Evolutionary conservation across 2,888 invertebrate species (phyloP).

Genomic region (Ormyrus nitidulus): DNA sequence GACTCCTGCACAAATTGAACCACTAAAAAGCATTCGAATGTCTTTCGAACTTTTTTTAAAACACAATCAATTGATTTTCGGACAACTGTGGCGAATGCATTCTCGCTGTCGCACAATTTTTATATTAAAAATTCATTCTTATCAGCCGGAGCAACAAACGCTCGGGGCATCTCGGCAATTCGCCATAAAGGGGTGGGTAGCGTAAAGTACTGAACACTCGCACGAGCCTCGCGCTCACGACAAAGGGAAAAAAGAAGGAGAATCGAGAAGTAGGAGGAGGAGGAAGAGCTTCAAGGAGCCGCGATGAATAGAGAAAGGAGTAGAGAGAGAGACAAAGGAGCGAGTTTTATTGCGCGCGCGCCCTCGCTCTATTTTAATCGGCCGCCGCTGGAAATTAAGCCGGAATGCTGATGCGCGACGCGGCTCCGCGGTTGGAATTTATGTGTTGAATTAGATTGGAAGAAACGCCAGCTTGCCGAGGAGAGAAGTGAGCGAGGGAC

Average conservation of each 20-base stretch:
- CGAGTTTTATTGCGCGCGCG: slow-evolving; percentile 34
- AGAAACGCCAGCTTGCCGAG: too few species aligned
- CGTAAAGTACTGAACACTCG: neutral
- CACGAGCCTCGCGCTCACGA: neutral
- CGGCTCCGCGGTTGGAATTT: neutral
- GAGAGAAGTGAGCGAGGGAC: too few species aligned
- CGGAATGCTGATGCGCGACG: neutral
- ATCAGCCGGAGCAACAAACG: too few species aligned
- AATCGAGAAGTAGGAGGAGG: neutral
- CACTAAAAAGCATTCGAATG: too few species aligned
- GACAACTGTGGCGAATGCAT: too few species aligned
- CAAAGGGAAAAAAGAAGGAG: slow-evolving; percentile 7
- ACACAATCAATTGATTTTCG: too few species aligned
- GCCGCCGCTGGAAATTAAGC: neutral
- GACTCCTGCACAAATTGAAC: too few species aligned
- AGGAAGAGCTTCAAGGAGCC: neutral
- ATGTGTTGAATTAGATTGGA: neutral
- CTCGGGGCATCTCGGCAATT: too few species aligned
- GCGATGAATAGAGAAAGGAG: slow-evolving; percentile 7
- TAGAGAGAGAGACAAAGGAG: slow-evolving; percentile 29
- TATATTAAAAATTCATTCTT: too few species aligned
- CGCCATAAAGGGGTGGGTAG: too few species aligned
- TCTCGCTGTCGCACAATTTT: too few species aligned
- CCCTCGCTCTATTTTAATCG: slow-evolving; percentile 12
- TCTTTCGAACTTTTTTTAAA: too few species aligned